A percentile compares a stretch with the other conserved stretches of the same genome.
phyloP scores from a whole-genome alignment of 2,113 vertebrate genomes.

The Hippocampus zosterae region DNA sequence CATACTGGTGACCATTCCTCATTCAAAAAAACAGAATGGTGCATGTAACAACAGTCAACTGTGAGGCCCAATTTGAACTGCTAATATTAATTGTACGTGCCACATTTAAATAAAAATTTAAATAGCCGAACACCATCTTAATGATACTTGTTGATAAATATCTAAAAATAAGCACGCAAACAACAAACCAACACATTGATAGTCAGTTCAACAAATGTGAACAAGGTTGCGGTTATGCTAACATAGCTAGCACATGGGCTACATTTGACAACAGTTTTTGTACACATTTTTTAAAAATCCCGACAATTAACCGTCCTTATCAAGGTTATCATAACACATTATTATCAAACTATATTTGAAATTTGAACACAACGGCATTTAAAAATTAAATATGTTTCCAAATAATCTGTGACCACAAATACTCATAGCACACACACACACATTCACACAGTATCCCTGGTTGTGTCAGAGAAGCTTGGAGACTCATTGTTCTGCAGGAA shows the following conservation, averaged over 20 bases:
- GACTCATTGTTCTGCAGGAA: constrained; percentile 68
- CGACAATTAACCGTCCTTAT: neutral
- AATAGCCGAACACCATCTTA: no score
- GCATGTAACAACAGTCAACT: no score
- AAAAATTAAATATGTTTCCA: neutral
- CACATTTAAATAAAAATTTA: no score
- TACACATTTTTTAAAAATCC: neutral
- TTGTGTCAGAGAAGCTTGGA: constrained; percentile 49
- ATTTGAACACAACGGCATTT: neutral
- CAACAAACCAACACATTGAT: no score
- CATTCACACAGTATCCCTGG: constrained; percentile 14
- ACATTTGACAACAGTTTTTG: neutral
- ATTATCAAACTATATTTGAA: neutral
- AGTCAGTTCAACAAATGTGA: no score
- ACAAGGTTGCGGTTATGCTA: no score
- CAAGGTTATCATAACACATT: neutral
- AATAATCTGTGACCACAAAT: constrained; percentile 1
- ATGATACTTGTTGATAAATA: no score
- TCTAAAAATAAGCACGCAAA: no score
- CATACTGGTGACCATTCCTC: no score
- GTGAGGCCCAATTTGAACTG: no score
- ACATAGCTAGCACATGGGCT: neutral
- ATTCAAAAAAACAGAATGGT: no score
- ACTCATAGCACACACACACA: neutral
- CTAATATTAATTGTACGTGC: no score